Conservation (phyloP, 2,113 vertebrate species). For the zebrafish (Danio rerio) region GRCz12tu NC_133191.1:24041501-24042000, state of each 20-base stretch:
- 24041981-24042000: constrained; percentile 43
- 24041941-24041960: constrained; percentile 26
- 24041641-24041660: constrained; percentile 47
- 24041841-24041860: neutral
- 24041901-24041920: neutral
- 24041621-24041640: constrained; percentile 55
- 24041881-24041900: constrained; percentile 14
- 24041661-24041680: constrained; percentile 46
- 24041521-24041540: constrained; percentile 43
- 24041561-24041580: constrained; percentile 50
- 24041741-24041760: constrained; percentile 40
- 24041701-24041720: constrained; percentile 55
- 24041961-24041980: neutral
- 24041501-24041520: constrained; percentile 22
- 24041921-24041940: constrained; percentile 38
- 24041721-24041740: constrained; percentile 51
- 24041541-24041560: constrained; percentile 47
- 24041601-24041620: constrained; percentile 49
- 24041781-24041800: constrained; percentile 37
- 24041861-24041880: constrained; percentile 48
- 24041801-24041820: constrained; percentile 52
- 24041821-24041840: constrained; percentile 1
- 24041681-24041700: constrained; percentile 43
- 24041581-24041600: constrained; percentile 53
- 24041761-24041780: neutral